Evolutionary conservation across 1,140 invertebrate species (phyloP).

Genomic region (Cylas formicarius): DNA sequence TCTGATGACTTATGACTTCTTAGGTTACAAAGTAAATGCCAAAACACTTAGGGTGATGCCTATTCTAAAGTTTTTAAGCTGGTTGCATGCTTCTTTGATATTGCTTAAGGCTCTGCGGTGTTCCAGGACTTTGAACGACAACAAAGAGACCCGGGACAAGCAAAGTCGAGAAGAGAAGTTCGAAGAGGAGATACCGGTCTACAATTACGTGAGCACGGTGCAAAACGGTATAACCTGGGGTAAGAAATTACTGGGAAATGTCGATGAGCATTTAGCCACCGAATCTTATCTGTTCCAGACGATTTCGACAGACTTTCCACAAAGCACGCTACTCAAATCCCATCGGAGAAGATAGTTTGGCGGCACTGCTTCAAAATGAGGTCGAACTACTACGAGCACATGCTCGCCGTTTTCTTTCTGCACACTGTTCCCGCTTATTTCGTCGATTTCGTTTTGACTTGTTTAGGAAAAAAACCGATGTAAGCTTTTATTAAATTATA

Average conservation of each 20-base stretch:
- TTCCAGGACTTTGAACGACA: constrained; percentile 22
- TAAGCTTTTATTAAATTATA: no score
- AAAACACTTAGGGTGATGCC: no score
- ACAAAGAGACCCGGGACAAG: constrained; percentile 20
- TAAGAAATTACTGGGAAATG: constrained; percentile 10
- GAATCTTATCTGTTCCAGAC: constrained; percentile 21
- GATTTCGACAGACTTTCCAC: constrained; percentile 11
- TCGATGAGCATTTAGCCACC: background rate
- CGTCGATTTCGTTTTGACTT: constrained; percentile 47
- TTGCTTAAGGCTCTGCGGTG: background rate
- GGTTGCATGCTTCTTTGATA: no score
- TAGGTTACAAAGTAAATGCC: no score
- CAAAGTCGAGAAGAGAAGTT: constrained; percentile 18
- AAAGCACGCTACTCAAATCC: constrained; percentile 25
- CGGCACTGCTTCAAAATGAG: constrained; percentile 18
- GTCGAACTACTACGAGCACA: constrained; percentile 14
- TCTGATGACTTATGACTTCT: no score
- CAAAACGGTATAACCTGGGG: constrained; percentile 29
- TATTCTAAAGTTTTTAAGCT: no score
- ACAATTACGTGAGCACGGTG: constrained; percentile 28
- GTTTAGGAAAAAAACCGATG: constrained; percentile 54
- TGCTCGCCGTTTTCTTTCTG: constrained; percentile 18
- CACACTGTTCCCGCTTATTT: constrained; percentile 55
- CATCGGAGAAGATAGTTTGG: constrained; percentile 25
- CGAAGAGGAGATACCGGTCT: constrained; percentile 24